Percentiles rank a stretch among this genome's conserved stretches.
phyloP scores from a whole-genome alignment of 2,888 invertebrate species.

The Drosophila atripex region DNA sequence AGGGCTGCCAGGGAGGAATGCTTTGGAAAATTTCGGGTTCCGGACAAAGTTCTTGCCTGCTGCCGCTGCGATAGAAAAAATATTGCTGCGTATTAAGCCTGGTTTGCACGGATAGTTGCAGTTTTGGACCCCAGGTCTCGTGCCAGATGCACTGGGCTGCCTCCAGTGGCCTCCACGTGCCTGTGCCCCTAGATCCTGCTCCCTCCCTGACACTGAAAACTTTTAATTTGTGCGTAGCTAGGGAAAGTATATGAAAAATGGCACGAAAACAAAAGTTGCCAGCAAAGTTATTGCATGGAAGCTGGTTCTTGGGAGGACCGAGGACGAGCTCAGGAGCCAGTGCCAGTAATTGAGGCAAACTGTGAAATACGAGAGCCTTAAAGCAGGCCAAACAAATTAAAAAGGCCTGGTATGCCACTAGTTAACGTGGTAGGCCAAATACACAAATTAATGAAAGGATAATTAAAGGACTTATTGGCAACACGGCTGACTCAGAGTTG shows the following conservation, averaged over 20 bases:
- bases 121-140: conserved; percentile 14
- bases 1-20: not conserved
- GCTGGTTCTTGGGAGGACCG: conserved; percentile 4
- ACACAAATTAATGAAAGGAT: not conserved
- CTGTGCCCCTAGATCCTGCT: not conserved
- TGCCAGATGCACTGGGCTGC: conserved; percentile 22
- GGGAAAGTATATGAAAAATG: conserved; percentile 57
- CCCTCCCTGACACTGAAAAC: conserved; percentile 22
- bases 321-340: conserved; percentile 1
- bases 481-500: not conserved
- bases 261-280: conserved; percentile 41
- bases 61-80: conserved; percentile 39
- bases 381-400: conserved; percentile 46
- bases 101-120: conserved; percentile 39
- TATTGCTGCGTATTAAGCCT: conserved; percentile 48
- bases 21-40: conserved; percentile 3
- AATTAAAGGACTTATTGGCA: not conserved
- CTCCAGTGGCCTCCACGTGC: not conserved
- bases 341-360: conserved; percentile 42
- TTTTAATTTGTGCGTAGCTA: conserved; percentile 50
- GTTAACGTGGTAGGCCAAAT: not conserved
- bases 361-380: conserved; percentile 40
- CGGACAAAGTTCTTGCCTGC: conserved; percentile 35
- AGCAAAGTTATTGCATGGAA: conserved; percentile 12
- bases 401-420: conserved; percentile 3